Percentiles rank a stretch among this genome's conserved stretches.
Evolutionary conservation across 2,113 vertebrate species (phyloP).

Genomic region (Tetrao urogallus): DNA sequence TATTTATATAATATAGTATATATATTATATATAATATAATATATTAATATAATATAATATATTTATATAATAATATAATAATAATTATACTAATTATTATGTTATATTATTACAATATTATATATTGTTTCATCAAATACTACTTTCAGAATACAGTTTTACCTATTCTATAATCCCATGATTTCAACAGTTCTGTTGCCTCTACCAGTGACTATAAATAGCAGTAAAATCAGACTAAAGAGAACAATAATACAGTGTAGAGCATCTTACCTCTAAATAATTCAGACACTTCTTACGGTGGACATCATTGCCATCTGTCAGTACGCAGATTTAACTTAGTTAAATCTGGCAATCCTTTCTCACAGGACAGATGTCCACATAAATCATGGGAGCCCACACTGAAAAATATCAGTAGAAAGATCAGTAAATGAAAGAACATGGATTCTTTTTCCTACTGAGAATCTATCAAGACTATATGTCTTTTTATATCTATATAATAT

Average conservation of each 20-base stretch:
- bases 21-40: no score
- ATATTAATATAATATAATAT: no score
- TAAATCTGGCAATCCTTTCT: not conserved
- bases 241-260: not conserved
- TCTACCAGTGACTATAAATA: not conserved
- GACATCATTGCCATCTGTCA: constrained; percentile 36
- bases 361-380: constrained; percentile 22
- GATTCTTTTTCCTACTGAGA: not conserved
- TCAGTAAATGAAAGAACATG: not conserved
- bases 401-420: constrained; percentile 7
- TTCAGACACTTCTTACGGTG: not conserved
- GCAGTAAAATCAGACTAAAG: not conserved
- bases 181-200: not conserved
- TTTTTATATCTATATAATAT: not conserved
- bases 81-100: no score
- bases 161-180: not conserved
- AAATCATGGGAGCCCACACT: not conserved
- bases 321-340: constrained; percentile 16
- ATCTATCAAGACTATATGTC: not conserved
- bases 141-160: not conserved
- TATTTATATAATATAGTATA: no score
- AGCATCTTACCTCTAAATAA: constrained; percentile 27
- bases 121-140: not conserved
- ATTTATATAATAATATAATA: no score
- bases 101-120: no score